A percentile compares a stretch with the other conserved stretches of the same genome.
These are phyloP conservation scores for Parnassius glacialis DNA, from an alignment of 2,888 invertebrate species.

Conservation along the genomic window DNA sequence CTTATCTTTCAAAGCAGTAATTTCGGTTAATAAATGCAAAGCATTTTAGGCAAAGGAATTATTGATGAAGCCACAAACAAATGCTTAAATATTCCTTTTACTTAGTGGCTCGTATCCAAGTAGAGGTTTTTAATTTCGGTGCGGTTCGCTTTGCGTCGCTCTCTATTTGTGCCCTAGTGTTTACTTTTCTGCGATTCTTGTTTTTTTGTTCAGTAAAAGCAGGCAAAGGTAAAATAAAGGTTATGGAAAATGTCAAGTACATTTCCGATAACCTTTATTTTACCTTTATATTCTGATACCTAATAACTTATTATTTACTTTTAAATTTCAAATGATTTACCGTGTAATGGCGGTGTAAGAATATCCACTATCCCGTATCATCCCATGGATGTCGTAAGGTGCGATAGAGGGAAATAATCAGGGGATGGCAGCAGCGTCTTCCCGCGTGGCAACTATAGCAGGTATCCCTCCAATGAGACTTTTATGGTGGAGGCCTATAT, in stretches of 20 bases:
- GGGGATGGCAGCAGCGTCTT: too few relatives aligned
- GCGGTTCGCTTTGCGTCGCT: slow-evolving; percentile 5
- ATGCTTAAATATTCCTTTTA: slow-evolving; percentile 20
- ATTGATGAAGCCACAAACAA: slow-evolving; percentile 11
- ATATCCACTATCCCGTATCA: too few relatives aligned
- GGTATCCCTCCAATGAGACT: too few relatives aligned
- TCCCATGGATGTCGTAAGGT: too few relatives aligned
- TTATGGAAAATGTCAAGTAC: not conserved
- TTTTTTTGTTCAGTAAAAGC: not conserved
- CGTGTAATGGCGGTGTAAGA: too few relatives aligned
- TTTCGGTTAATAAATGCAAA: slow-evolving; percentile 1
- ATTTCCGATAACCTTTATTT: too few relatives aligned
- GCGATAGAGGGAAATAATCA: too few relatives aligned
- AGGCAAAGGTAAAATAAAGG: not conserved
- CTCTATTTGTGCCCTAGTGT: slow-evolving; percentile 11
- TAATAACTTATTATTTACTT: too few relatives aligned
- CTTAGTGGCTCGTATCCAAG: slow-evolving; percentile 1
- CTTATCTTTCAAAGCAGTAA: not conserved
- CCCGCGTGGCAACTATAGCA: too few relatives aligned
- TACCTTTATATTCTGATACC: too few relatives aligned
- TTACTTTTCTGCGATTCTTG: slow-evolving; percentile 18
- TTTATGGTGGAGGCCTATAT: too few relatives aligned
- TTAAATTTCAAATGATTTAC: too few relatives aligned
- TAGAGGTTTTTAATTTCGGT: slow-evolving; percentile 18
- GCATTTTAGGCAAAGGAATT: slow-evolving; percentile 6